Evolutionary conservation across 2,113 vertebrate species (phyloP).

Genomic region (Tonatia bakeri): DNA sequence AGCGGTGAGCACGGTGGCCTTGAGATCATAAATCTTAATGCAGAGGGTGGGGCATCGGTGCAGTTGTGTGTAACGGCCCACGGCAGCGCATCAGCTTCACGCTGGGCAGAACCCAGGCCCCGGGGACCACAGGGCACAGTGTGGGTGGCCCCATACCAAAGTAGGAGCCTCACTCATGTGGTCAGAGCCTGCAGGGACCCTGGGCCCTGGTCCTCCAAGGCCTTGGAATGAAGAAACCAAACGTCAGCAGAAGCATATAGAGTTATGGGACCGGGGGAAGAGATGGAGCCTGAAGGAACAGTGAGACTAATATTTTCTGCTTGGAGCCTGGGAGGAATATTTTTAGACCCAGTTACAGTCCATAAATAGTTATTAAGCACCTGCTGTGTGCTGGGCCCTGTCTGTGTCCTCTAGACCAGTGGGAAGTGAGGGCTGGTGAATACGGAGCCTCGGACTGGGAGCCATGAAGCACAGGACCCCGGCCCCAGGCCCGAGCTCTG

Average conservation of each 20-base stretch:
- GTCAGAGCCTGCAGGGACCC: background rate
- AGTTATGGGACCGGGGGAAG: background rate
- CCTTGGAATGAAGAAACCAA: background rate
- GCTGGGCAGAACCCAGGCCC: background rate
- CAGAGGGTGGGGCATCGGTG: accelerated
- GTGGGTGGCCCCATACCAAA: background rate
- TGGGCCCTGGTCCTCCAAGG: background rate
- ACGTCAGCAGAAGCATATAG: background rate
- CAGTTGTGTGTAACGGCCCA: background rate
- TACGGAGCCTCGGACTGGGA: accelerated
- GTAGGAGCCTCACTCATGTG: accelerated
- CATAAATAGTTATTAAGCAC: background rate
- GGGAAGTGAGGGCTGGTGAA: background rate
- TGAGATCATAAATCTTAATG: background rate
- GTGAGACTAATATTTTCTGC: background rate
- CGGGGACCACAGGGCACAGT: background rate
- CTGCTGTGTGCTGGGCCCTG: background rate
- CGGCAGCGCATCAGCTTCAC: background rate
- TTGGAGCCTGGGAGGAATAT: background rate
- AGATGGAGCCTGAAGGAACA: background rate
- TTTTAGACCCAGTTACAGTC: background rate
- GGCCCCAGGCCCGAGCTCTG: background rate
- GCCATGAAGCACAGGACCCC: accelerated
- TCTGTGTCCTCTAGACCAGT: background rate
- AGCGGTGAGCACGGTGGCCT: accelerated